Percentiles rank a stretch among this genome's conserved stretches.
Conservation (phyloP, 2,888 invertebrate genomes). For the Synergus japonicus region DNA sequence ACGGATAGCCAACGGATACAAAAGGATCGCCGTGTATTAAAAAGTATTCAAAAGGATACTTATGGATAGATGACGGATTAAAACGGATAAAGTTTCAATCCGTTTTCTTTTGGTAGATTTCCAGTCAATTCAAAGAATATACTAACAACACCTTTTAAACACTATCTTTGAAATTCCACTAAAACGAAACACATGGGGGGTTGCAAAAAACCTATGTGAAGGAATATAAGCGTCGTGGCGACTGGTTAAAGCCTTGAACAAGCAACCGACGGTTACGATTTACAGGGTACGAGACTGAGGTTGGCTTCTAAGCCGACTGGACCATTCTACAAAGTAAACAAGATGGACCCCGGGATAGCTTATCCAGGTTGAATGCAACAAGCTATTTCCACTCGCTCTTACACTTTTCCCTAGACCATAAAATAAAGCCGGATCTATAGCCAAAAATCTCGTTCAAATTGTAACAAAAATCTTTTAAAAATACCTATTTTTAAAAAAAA, state of each 20-base stretch:
- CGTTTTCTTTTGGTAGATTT: no score
- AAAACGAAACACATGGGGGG: not conserved
- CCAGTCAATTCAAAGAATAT: not conserved
- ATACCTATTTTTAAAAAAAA: no score
- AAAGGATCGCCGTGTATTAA: no score
- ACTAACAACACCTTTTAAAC: not conserved
- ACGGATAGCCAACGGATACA: no score
- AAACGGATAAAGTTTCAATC: no score
- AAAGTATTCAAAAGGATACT: no score
- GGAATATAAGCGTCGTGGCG: not conserved
- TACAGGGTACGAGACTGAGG: slow-evolving; percentile 13
- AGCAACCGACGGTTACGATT: slow-evolving; percentile 27
- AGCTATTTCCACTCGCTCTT: slow-evolving; percentile 63
- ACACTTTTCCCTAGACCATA: not conserved
- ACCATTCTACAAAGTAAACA: slow-evolving; percentile 70
- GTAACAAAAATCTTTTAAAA: no score
- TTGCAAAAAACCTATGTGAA: not conserved
- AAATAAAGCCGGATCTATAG: not conserved
- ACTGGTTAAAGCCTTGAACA: slow-evolving; percentile 17
- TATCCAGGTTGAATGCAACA: slow-evolving; percentile 70
- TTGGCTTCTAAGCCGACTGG: slow-evolving; percentile 57
- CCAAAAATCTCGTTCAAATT: not conserved
- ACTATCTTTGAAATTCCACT: not conserved
- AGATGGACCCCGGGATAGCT: slow-evolving; percentile 65
- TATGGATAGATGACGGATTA: no score